Conservation (phyloP, 2,888 invertebrate genomes). For the Drosophila barbarae region DNA sequence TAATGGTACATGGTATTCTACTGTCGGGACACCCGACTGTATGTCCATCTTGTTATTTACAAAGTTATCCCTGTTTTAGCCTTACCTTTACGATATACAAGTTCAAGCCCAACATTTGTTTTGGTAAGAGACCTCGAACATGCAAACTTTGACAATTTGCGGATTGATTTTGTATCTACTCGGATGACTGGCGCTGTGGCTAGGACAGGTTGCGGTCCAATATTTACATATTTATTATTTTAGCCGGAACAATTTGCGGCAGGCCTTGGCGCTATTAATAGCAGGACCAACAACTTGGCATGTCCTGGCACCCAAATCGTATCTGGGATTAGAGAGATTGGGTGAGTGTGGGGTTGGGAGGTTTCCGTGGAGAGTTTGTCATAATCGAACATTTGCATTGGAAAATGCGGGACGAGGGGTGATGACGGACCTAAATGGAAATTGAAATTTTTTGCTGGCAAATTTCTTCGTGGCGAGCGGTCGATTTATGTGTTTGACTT, state of each 20-base stretch:
- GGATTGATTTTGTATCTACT: constrained; percentile 20
- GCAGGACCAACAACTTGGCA: constrained; percentile 12
- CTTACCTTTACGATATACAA: background rate
- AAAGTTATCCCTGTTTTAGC: background rate
- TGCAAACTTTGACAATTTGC: constrained; percentile 15
- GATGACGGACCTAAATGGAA: constrained; percentile 34
- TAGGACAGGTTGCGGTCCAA: constrained; percentile 11
- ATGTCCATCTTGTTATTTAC: too few species aligned
- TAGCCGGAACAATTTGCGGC: constrained; percentile 29
- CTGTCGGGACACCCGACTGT: too few species aligned
- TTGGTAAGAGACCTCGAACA: constrained; percentile 3
- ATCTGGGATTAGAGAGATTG: constrained; percentile 15
- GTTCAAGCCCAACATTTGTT: background rate
- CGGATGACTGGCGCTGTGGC: constrained; percentile 11
- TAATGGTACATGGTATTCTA: too few species aligned
- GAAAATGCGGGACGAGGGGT: constrained; percentile 4
- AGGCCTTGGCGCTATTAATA: constrained; percentile 41
- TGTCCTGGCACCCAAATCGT: constrained; percentile 18
- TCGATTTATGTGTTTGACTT: constrained; percentile 67
- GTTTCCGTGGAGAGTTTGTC: constrained; percentile 24
- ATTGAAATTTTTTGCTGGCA: constrained; percentile 36
- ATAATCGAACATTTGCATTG: constrained; percentile 50
- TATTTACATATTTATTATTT: constrained; percentile 46
- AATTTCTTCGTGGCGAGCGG: constrained; percentile 32
- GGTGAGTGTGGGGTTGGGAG: constrained; percentile 13